These are phyloP conservation scores for Eupithecia subumbrata DNA, from an alignment of 2,888 invertebrate species.

Conservation along the genomic window DNA sequence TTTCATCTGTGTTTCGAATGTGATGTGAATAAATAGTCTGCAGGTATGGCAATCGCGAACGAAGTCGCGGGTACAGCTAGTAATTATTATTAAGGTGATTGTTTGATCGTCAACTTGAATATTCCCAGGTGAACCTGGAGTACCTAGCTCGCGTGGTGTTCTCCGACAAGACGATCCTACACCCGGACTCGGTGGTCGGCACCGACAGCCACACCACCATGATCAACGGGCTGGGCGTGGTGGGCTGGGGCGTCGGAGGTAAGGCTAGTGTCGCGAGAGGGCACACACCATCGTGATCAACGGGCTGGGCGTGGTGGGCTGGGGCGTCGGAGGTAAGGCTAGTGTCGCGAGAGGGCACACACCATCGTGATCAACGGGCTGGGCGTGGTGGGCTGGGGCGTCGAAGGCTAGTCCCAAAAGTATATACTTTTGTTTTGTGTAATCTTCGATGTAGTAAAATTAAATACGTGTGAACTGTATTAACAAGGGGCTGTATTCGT, in stretches of 20 bases:
- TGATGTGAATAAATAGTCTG: no score
- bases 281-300: constrained; percentile 99
- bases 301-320: constrained; percentile 97
- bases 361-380: constrained; percentile 99
- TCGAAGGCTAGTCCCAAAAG: constrained; percentile 94
- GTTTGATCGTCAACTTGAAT: no score
- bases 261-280: constrained; percentile 58
- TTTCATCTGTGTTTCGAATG: no score
- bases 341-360: constrained; percentile 75
- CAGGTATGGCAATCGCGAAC: no score
- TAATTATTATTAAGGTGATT: no score
- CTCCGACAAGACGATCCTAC: constrained; percentile 83
- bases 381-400: constrained; percentile 98
- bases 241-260: constrained; percentile 98
- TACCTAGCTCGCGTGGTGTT: constrained; percentile 94
- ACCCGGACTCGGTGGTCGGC: constrained; percentile 97
- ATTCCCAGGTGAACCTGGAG: constrained; percentile 95
- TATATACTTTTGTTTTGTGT: no score
- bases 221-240: constrained; percentile 98
- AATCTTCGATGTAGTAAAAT: no score
- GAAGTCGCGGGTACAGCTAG: no score
- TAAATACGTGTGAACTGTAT: no score
- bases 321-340: constrained; percentile 95
- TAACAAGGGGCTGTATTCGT: no score
- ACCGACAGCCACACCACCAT: constrained; percentile 99